These are phyloP conservation scores for Chloropsis hardwickii DNA, from an alignment of 2,113 vertebrate species.

Conservation along the genomic window DNA sequence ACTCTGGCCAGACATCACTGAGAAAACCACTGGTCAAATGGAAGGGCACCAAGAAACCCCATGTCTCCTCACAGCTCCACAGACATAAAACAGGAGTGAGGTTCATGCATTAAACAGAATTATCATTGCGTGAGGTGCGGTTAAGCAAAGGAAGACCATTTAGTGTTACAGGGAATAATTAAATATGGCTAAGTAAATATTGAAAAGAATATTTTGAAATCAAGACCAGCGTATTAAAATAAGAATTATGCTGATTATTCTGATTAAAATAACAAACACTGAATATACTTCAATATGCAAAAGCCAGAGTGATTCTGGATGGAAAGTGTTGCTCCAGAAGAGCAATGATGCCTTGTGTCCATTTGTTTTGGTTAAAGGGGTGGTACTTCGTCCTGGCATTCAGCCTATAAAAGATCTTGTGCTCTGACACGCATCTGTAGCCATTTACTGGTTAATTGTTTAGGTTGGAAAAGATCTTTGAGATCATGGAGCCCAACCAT, in stretches of 20 bases:
- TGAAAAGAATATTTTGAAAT: neutral
- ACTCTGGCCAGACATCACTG: neutral
- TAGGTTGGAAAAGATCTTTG: neutral
- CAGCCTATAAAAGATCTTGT: neutral
- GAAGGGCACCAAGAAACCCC: neutral
- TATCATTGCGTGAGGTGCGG: neutral
- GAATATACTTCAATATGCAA: neutral
- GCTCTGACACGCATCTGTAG: fast-evolving
- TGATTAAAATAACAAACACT: neutral
- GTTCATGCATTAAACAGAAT: neutral
- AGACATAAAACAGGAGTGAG: neutral
- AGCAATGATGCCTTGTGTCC: neutral
- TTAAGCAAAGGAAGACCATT: neutral
- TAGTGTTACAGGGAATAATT: neutral
- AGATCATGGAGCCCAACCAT: fast-evolving
- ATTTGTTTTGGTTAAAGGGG: neutral
- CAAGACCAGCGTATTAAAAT: neutral
- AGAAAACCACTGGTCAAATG: neutral
- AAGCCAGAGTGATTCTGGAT: neutral
- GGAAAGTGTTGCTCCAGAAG: neutral
- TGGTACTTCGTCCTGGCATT: neutral
- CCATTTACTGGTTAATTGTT: neutral
- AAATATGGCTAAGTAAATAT: neutral
- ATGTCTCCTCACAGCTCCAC: neutral
- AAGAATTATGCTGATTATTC: neutral